Evolutionary conservation across 1,140 invertebrate genomes (phyloP).

Genomic region (Muscidifurax raptorellus): DNA sequence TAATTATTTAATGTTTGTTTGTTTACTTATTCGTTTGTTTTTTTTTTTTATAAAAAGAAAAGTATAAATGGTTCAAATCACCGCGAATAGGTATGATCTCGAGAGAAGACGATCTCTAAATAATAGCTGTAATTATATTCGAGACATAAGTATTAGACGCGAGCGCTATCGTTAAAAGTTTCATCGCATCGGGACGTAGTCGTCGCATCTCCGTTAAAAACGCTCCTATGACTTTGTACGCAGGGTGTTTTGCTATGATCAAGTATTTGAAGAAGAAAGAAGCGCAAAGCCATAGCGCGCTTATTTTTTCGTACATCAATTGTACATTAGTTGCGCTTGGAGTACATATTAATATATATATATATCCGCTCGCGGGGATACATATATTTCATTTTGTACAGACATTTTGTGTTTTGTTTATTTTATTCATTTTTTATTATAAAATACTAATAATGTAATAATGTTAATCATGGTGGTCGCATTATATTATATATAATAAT

Average conservation of each 20-base stretch:
- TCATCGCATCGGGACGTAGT: background rate
- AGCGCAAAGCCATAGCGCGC: constrained; percentile 1
- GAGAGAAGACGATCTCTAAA: constrained; percentile 33
- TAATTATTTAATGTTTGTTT: constrained; percentile 10
- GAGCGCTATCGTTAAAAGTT: constrained; percentile 13
- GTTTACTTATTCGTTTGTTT: constrained; percentile 13
- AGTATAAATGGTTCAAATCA: constrained; percentile 15
- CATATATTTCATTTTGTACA: constrained; percentile 30
- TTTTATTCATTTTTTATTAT: constrained; percentile 28
- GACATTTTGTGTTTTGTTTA: constrained; percentile 11
- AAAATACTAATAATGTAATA: constrained; percentile 50
- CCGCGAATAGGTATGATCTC: constrained; percentile 26
- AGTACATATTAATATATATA: background rate
- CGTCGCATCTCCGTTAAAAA: constrained; percentile 1
- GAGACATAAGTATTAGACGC: background rate
- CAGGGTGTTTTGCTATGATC: background rate
- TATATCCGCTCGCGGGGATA: background rate
- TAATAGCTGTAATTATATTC: background rate
- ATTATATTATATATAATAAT: constrained; percentile 40
- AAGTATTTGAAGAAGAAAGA: too few relatives aligned
- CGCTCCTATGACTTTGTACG: constrained; percentile 29
- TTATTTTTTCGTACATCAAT: background rate
- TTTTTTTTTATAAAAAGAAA: constrained; percentile 32
- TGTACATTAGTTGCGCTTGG: background rate
- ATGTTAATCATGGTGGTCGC: constrained; percentile 33